A percentile compares a stretch with the other conserved stretches of the same genome.
These are phyloP conservation scores for Lagodon rhomboides DNA, from an alignment of 2,797 vertebrate species.

Conservation along the genomic window DNA sequence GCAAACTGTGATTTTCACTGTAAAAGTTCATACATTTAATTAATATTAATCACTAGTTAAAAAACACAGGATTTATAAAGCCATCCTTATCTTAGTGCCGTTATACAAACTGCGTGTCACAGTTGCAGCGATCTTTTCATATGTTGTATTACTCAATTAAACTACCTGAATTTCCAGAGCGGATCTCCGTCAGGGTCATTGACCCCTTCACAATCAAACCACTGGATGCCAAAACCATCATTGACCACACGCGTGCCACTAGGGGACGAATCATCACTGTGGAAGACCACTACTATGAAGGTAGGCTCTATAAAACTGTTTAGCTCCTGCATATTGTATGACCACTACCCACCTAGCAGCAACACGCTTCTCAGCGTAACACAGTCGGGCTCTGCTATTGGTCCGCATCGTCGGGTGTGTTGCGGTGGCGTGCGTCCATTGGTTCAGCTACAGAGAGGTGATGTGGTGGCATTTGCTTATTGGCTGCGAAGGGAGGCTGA, in stretches of 20 bases:
- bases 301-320: slow-evolving; percentile 74
- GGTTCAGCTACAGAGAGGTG: slow-evolving; percentile 48
- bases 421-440: slow-evolving; percentile 70
- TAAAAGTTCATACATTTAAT: not conserved
- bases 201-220: slow-evolving; percentile 98
- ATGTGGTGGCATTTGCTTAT: slow-evolving; percentile 68
- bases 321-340: slow-evolving; percentile 60
- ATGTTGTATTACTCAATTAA: not conserved
- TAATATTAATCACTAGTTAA: not conserved
- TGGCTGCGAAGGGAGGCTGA: slow-evolving; percentile 52
- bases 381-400: slow-evolving; percentile 57
- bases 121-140: not conserved
- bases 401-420: slow-evolving; percentile 42
- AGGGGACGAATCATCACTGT: slow-evolving; percentile 94
- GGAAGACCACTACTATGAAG: slow-evolving; percentile 97
- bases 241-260: slow-evolving; percentile 90
- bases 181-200: slow-evolving; percentile 90
- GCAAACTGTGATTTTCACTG: not conserved
- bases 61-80: not conserved
- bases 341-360: slow-evolving; percentile 31
- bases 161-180: slow-evolving; percentile 83
- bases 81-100: not conserved
- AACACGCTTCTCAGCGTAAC: slow-evolving; percentile 39
- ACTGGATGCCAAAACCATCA: slow-evolving; percentile 93
- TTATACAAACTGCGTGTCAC: not conserved